Percentiles rank a stretch among this genome's conserved stretches.
Evolutionary conservation across 1,140 invertebrate genomes (phyloP).

Genomic region (Carcinoscorpius rotundicauda): DNA sequence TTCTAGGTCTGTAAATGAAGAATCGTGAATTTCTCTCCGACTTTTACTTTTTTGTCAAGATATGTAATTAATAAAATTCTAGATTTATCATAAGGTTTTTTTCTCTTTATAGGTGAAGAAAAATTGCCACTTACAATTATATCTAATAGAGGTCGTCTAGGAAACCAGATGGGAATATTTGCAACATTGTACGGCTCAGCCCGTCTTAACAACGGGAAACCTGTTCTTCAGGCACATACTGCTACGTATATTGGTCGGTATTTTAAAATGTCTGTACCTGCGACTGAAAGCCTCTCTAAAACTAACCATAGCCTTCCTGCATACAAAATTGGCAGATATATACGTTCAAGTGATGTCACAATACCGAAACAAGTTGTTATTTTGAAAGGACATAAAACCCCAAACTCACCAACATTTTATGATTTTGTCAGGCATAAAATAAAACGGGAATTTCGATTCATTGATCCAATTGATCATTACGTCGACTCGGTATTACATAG

Average conservation of each 20-base stretch:
- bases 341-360: background rate
- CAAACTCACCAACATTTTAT: background rate
- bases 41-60: too few species aligned
- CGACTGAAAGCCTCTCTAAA: background rate
- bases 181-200: slow-evolving; percentile 46
- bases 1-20: too few species aligned
- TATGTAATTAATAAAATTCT: too few species aligned
- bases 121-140: slow-evolving; percentile 6
- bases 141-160: slow-evolving; percentile 39
- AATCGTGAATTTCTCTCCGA: too few species aligned
- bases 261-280: background rate
- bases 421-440: background rate
- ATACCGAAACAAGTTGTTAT: background rate
- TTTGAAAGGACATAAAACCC: background rate
- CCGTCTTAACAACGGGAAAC: slow-evolving; percentile 38
- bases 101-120: too few species aligned
- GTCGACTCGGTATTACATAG: background rate
- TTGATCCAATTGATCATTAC: background rate
- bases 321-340: background rate
- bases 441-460: background rate
- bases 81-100: too few species aligned
- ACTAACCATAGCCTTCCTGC: background rate
- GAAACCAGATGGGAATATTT: slow-evolving; percentile 53
- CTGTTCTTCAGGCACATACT: background rate
- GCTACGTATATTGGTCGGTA: background rate